These are phyloP conservation scores for Barnardius zonarius DNA, from an alignment of 2,113 vertebrate genomes.

Conservation along the genomic window DNA sequence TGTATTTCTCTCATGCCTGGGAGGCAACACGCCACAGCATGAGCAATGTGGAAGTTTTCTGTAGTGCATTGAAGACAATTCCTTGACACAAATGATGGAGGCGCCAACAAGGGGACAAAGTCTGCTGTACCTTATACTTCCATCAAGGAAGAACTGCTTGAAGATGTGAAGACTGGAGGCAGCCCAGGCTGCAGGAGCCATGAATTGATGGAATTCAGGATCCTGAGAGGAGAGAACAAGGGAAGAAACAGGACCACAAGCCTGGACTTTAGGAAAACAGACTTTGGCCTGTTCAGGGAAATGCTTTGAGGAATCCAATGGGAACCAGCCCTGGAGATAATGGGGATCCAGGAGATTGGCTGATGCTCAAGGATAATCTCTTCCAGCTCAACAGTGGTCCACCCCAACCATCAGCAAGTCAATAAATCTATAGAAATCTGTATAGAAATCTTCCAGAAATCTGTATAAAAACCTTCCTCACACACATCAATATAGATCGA, in stretches of 20 bases:
- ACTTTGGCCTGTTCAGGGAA: neutral
- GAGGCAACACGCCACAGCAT: neutral
- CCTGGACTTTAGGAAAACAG: neutral
- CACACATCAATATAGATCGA: neutral
- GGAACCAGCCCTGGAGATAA: neutral
- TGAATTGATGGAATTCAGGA: neutral
- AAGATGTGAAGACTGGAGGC: neutral
- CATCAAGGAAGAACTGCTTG: neutral
- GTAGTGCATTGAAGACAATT: neutral
- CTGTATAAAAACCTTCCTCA: neutral
- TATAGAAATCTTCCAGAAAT: neutral
- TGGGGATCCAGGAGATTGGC: rapidly evolving
- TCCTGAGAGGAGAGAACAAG: neutral
- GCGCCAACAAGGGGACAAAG: neutral
- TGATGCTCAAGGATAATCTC: neutral
- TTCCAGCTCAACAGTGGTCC: neutral
- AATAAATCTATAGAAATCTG: neutral
- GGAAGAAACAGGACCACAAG: neutral
- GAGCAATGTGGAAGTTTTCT: neutral
- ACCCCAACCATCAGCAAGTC: neutral
- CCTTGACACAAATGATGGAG: neutral
- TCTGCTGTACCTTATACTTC: neutral
- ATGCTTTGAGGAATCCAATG: neutral
- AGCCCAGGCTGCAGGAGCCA: neutral
- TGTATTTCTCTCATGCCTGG: neutral